Percentiles rank a stretch among this genome's conserved stretches.
These are phyloP conservation scores for Antheraea yamamai DNA, from an alignment of 2,888 invertebrate species.

Conservation along the genomic window DNA sequence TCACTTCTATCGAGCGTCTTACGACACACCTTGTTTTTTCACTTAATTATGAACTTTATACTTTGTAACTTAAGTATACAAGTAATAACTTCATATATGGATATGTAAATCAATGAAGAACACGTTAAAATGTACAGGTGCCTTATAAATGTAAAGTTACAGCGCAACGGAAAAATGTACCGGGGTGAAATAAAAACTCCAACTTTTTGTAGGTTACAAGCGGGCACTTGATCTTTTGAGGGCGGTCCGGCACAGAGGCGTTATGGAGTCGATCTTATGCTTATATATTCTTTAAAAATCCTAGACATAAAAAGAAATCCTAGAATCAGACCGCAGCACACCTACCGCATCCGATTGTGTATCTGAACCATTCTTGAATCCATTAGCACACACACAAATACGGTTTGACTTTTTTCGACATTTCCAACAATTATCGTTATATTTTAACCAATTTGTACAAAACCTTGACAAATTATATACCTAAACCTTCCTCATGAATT, in stretches of 20 bases:
- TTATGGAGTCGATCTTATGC: slow-evolving; percentile 41
- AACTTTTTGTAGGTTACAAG: slow-evolving; percentile 51
- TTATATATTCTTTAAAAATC: background rate
- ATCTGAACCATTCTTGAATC: no score
- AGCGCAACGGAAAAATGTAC: slow-evolving; percentile 65
- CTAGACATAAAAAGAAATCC: no score
- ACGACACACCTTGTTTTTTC: no score
- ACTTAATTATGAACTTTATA: background rate
- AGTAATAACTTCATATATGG: background rate
- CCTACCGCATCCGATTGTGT: no score
- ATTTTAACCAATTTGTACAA: no score
- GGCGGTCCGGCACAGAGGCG: slow-evolving; percentile 34
- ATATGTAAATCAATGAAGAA: slow-evolving; percentile 43
- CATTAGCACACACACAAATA: no score
- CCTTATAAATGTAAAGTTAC: slow-evolving; percentile 58
- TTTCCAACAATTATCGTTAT: no score
- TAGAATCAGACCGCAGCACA: no score
- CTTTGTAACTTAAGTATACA: background rate
- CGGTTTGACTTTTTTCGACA: no score
- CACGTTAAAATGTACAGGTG: slow-evolving; percentile 56
- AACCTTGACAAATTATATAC: no score
- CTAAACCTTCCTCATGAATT: no score
- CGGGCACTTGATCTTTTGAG: slow-evolving; percentile 73
- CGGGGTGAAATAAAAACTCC: slow-evolving; percentile 67
- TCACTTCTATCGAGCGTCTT: no score